Evolutionary conservation across 1,140 invertebrate genomes (phyloP).

Genomic region (Polypedilum pembai): DNA sequence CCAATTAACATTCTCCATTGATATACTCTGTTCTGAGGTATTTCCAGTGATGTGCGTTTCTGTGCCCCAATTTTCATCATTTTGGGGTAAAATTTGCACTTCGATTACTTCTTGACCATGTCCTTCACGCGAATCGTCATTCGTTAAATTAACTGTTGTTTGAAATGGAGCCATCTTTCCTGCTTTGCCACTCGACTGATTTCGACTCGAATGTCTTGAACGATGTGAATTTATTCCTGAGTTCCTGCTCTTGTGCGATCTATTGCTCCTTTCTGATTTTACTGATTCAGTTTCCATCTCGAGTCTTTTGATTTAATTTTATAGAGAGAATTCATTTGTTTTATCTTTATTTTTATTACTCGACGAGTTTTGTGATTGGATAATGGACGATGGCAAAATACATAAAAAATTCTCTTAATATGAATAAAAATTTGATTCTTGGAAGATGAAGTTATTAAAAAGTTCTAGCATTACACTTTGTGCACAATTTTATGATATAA

Average conservation of each 20-base stretch:
- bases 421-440: constrained; percentile 8
- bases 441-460: neutral
- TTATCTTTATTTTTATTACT: neutral
- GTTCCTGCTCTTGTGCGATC: constrained; percentile 16
- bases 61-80: constrained; percentile 95
- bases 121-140: constrained; percentile 51
- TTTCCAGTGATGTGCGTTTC: constrained; percentile 95
- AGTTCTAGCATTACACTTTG: neutral
- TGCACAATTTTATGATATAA: neutral
- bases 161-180: constrained; percentile 64
- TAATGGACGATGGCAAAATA: neutral
- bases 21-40: constrained; percentile 89
- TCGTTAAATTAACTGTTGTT: constrained; percentile 67
- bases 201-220: constrained; percentile 40
- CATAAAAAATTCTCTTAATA: neutral
- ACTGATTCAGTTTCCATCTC: constrained; percentile 24
- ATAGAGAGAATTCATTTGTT: neutral
- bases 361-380: neutral
- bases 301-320: neutral
- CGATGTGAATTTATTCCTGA: constrained; percentile 32
- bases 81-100: constrained; percentile 83
- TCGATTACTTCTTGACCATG: constrained; percentile 77
- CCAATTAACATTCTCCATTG: constrained; percentile 84
- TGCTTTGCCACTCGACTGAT: constrained; percentile 34
- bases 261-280: constrained; percentile 20